Evolutionary conservation across 2,888 invertebrate species (phyloP).

Genomic region (Orthosia gracilis): DNA sequence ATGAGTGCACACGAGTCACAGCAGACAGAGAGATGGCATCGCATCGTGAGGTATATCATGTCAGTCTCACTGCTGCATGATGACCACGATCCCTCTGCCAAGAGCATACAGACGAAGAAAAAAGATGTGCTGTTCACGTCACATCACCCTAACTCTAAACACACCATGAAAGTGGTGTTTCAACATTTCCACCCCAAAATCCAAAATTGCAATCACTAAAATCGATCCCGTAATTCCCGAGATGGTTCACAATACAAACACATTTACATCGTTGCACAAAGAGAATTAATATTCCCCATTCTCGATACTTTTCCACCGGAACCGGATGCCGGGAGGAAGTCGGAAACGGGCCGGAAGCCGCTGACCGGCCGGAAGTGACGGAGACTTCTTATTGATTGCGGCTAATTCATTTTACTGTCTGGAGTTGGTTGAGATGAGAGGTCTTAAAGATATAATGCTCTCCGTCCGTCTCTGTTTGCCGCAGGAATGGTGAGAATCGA

Average conservation of each 20-base stretch:
- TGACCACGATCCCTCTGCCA: too few relatives aligned
- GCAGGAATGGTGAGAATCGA: too few relatives aligned
- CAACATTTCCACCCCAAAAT: neutral
- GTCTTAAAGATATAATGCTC: too few relatives aligned
- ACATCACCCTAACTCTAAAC: neutral
- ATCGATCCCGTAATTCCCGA: constrained; percentile 45
- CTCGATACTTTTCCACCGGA: constrained; percentile 63
- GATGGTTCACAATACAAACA: constrained; percentile 48
- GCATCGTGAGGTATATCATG: too few relatives aligned
- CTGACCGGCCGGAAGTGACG: constrained; percentile 80
- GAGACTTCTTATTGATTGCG: constrained; percentile 83
- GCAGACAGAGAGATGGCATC: too few relatives aligned
- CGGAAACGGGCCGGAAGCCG: constrained; percentile 79
- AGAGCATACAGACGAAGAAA: too few relatives aligned
- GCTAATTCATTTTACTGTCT: constrained; percentile 78
- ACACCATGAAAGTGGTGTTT: neutral
- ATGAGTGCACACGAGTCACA: too few relatives aligned
- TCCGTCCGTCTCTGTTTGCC: too few relatives aligned
- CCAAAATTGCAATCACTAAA: constrained; percentile 14
- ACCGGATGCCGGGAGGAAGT: constrained; percentile 76
- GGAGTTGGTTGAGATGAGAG: constrained; percentile 47
- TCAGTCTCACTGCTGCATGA: too few relatives aligned
- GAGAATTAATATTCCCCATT: constrained; percentile 68
- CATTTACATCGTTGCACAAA: constrained; percentile 68
- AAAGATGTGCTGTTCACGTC: too few relatives aligned